Base-by-base conservation (phyloP, 2,797 vertebrate genomes). In the Poecilia gillii region DNA sequence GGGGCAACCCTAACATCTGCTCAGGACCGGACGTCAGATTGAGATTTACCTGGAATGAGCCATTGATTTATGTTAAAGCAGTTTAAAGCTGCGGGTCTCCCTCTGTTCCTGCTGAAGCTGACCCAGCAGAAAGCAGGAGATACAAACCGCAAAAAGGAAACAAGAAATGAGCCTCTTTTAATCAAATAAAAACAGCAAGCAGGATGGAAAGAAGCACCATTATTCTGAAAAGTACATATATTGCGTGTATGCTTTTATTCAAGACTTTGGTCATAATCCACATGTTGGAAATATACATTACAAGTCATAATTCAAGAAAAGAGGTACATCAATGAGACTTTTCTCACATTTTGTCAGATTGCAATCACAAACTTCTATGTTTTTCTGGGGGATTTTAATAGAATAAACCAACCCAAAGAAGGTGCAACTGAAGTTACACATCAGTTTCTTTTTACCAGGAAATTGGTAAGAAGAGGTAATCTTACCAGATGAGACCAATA, bases 1-100 rank as follows among this genome's bases (percentile, higher is more conserved):
- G 81, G 49, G 93, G 93, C 93, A 62, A 47, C 83, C 41, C 72
- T 1, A 79, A 84, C 87, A 89, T 85, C 87, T 89, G 86, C 71
- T 75, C 46, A 39, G 0, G 5, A 62, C 53, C 18, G 55, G 79
- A 74, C 33, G 41, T 73, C 53, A 55, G 78, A 46, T 75, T 80
- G 74, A 59, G 78, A 70, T 85, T 80, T 73, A 20, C 39, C 45
- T 53, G 64, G 53, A 74, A 55, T 18, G 79, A 89, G 77, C 82
- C 71, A 79, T 51, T 77, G 80, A 87, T 93, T 89, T 76, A 33
- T 85, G 72, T 75, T 81, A 82, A 80, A 82, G 70, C 73, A 78
- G 39, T 86, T 77, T 72, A 76, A 57, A 74, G 75, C 43, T 73
- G 53, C n/a, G 51, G n/a, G 74, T 84, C 73, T 80, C 81, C 73